A percentile compares a stretch with the other conserved stretches of the same genome.
phyloP scores from a whole-genome alignment of 2,113 vertebrate species.

The Lamprotornis superbus region DNA sequence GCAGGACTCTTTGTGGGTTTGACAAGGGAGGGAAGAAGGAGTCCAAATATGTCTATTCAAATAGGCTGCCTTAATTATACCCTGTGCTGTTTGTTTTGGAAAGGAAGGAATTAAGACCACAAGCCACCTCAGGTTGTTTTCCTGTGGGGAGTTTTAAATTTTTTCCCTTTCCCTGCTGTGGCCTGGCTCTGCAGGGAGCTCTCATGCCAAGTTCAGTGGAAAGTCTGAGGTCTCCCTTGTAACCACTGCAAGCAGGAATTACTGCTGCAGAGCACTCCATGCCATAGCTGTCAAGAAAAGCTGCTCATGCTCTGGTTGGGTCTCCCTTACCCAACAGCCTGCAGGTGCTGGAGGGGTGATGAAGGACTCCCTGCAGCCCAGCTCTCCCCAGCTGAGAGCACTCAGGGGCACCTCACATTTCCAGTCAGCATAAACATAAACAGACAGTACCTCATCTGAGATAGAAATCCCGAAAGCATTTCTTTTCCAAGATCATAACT shows the following conservation, averaged over 20 bases:
- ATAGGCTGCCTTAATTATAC: not conserved
- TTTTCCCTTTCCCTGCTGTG: not conserved
- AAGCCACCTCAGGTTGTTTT: not conserved
- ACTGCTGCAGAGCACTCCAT: not conserved
- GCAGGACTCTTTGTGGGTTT: not conserved
- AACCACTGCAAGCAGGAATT: accelerated
- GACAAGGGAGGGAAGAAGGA: not conserved
- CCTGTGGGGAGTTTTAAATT: not conserved
- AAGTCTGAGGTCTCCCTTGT: not conserved
- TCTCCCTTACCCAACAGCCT: not conserved
- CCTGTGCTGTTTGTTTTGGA: not conserved
- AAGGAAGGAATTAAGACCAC: not conserved
- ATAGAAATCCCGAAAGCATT: not conserved
- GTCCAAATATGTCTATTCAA: accelerated
- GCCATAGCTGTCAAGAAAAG: not conserved
- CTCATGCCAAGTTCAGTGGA: not conserved
- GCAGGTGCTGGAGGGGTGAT: not conserved
- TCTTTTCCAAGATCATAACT: not conserved
- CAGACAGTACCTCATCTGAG: not conserved
- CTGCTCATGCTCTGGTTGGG: accelerated
- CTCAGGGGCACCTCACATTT: not conserved
- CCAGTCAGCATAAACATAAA: not conserved
- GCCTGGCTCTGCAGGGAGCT: not conserved
- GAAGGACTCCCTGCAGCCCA: not conserved
- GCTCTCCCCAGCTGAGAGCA: not conserved